Evolutionary conservation across 2,888 invertebrate species (phyloP), one percentile per base, ranked within the genome.

Genomic region (Oeneis ivallda): DNA sequence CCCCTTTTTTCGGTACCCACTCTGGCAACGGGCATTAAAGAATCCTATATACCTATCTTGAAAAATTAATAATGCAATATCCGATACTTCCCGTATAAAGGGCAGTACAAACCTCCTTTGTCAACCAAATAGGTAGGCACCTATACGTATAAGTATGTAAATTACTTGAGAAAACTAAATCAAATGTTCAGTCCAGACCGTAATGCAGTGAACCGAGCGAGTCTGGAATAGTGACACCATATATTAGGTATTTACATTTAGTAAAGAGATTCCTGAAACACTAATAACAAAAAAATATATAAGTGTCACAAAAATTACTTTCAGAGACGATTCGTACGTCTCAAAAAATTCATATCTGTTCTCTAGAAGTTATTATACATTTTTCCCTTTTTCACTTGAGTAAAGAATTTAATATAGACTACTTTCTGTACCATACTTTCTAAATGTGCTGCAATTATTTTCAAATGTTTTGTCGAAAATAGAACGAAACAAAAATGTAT

Each of bases 81-180:
- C 9, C 54, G 10, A 37, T 54, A 15, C n/a, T 53, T 53, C 52
- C 13, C 1, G n/a, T 26, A 17, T 11, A 5, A 11, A 10, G 0
- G 10, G 19, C 8, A 19, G 11, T 1, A 15, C 11, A 17, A n/a
- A 60, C 17, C 49, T 11, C 37, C 15, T 64, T 58, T 58, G 50
- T 52, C 57, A 37, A 32, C 66, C 10, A 61, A 53, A 43, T n/a
- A 69, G 62, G 43, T 57, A 66, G 19, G 26, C 9, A 50, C 6
- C 49, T 50, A 26, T 50, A 19, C 19, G 10, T 26, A 19, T 53
- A 67, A 60, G 65, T 69, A 69, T 69, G 69, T 65, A 69, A 69
- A 69, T 69, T 67, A 69, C 67, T 69, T 69, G 39, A 62, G 59
- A 67, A 67, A 69, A 69, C 67, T 69, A 69, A 67, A 69, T 69